Base-by-base conservation (phyloP, 2,888 invertebrate species). In the Gerris lacustris region DNA sequence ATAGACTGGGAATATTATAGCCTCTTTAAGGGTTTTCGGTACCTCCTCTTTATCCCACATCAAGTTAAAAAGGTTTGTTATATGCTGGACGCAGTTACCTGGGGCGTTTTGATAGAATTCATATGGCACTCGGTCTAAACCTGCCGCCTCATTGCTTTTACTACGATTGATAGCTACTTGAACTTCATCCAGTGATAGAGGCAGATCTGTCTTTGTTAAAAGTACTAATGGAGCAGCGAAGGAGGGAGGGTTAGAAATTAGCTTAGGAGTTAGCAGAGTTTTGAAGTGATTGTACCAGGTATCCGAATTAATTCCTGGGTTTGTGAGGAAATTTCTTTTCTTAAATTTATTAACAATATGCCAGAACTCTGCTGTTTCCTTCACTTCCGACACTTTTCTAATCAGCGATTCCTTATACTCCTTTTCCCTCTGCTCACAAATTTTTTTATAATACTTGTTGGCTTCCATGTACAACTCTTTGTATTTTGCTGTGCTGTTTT, bases 41-140 rank as follows among this genome's bases (percentile, higher is more conserved):
- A 73, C 70, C n/a, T 45, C 69, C 18, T 67, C 64, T 11, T 6
- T 18, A 44, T 66, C 67, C 43, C 55, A 72, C n/a, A 73, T 70
- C 15, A 17, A 6, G 66, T 70, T 73, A 47, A 62, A 70, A 63
- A 67, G n/a, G 15, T 63, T 6, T 45, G 71, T 18, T 31, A 70
- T 18, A 18, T 47, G 63, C 15, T 64, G 45, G 44, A 69, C 63
- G 11, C 64, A 67, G 15, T 17, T 44, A 9, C 43, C 69, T 15
- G 69, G 62, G 4, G 44, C 66, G 7, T 71, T 43, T 18, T 71
- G 44, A 31, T 67, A 71, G 45, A 69, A 71, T 62, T 71, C 69
- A 4, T 67, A 62, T 9, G 71, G 71, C 6, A 71, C 62, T n/a
- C 70, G 5, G 47, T 72, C 69, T 0, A 67, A 1, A 2, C 71